Conservation (phyloP, 1,140 invertebrate genomes). For the Drosophila rufa region DNA sequence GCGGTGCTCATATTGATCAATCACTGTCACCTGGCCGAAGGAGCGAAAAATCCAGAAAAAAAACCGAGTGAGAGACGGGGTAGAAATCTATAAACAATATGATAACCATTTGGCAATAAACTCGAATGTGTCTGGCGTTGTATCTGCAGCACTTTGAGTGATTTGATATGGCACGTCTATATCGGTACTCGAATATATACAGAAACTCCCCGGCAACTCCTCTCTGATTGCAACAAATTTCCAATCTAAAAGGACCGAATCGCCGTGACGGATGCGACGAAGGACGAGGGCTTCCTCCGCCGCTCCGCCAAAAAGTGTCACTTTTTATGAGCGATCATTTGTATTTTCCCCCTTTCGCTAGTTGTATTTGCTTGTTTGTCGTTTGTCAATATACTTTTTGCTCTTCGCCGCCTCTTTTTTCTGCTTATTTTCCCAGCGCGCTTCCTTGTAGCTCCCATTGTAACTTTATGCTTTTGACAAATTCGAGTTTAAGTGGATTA, state of each 20-base stretch:
- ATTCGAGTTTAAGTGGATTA: slow-evolving; percentile 81
- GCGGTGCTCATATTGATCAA: slow-evolving; percentile 72
- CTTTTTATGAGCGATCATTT: slow-evolving; percentile 83
- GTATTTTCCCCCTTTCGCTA: slow-evolving; percentile 56
- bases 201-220: slow-evolving; percentile 26
- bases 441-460: slow-evolving; percentile 36
- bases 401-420: slow-evolving; percentile 10
- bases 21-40: slow-evolving; percentile 70
- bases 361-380: slow-evolving; percentile 66
- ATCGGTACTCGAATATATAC: slow-evolving; percentile 26
- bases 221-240: slow-evolving; percentile 79
- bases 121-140: slow-evolving; percentile 64
- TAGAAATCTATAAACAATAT: slow-evolving; percentile 80
- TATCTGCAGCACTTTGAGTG: slow-evolving; percentile 77
- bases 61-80: not conserved
- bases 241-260: slow-evolving; percentile 66
- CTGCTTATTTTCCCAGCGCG: slow-evolving; percentile 12
- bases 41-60: slow-evolving; percentile 24
- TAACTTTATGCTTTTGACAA: slow-evolving; percentile 79
- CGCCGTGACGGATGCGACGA: slow-evolving; percentile 74
- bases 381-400: slow-evolving; percentile 57
- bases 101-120: slow-evolving; percentile 83
- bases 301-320: slow-evolving; percentile 70
- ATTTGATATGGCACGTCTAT: slow-evolving; percentile 73
- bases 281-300: slow-evolving; percentile 16